Evolutionary conservation across 1,140 invertebrate species (phyloP), one percentile per base, ranked within the genome.

Genomic region (Formica selysi): DNA sequence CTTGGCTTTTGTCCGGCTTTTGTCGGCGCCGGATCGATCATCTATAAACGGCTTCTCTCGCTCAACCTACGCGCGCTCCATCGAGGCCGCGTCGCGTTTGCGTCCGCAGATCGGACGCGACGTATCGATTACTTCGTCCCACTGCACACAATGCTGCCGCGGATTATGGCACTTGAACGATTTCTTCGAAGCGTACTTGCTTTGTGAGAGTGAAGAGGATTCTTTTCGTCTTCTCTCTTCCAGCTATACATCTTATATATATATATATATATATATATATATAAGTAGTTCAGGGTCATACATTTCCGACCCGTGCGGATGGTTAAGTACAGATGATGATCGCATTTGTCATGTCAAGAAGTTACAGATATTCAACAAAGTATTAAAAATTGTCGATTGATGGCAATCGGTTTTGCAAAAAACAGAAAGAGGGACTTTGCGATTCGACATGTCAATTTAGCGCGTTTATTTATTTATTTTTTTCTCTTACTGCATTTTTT

Each of bases 31-130:
- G 79, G 80, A 90, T 90, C 89, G 89, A 90, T 90, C 89, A 90
- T 90, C 89, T 90, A 90, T 90, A 90, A 90, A 90, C 86, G 88
- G 88, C 81, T 78, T 59, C 80, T 70, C 76, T 70, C 76, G 65
- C 71, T 81, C 87, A 74, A 74, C 78, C 78, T 54, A 29, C 54
- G 22, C 74, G 26, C 48, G 51, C 59, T 76, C 61, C 26, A 74
- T 70, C 38, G 70, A 64, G 32, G 13, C 44, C 57, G 38, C 26
- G 51, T 62, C 62, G 38, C 54, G 13, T n/a, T 62, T 57, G 38
- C 54, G 13, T n/a, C 41, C 57, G 26, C 57, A 41, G 81, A 57
- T 73, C 73, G 73, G 61, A 64, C 81, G 73, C 81, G 59, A 76
- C 73, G 73, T 85, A 76, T 85, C 81, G 81, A 85, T 78, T 85